Percentiles rank a stretch among this genome's conserved stretches.
Conservation (phyloP, 2,113 vertebrate genomes). For the Hippocampus abdominalis region DNA sequence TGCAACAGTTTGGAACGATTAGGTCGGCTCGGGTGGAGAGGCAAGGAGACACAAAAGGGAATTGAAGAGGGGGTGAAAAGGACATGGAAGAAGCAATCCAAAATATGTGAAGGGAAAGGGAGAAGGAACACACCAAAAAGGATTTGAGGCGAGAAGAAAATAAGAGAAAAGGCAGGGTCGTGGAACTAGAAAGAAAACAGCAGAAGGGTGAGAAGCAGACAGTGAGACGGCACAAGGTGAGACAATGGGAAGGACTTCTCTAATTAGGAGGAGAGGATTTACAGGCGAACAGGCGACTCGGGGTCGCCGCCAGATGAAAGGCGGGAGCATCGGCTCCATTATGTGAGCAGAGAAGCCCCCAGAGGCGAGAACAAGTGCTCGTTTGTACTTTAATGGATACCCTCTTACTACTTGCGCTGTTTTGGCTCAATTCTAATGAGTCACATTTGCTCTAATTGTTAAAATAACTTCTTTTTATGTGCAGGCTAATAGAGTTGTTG, state of each 20-base stretch:
- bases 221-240: conserved; percentile 5
- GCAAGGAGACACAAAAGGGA: conserved; percentile 30
- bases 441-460: conserved; percentile 25
- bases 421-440: conserved; percentile 34
- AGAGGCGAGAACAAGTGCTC: conserved; percentile 16
- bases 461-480: conserved; percentile 28
- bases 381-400: conserved; percentile 11
- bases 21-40: conserved; percentile 15
- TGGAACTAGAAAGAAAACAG: not conserved
- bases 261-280: conserved; percentile 53
- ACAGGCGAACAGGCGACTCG: conserved; percentile 9
- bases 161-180: not conserved
- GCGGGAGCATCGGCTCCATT: conserved; percentile 11
- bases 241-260: conserved; percentile 31
- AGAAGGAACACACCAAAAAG: not conserved
- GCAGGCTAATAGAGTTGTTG: conserved; percentile 16
- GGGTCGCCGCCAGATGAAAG: conserved; percentile 35
- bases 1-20: conserved; percentile 44
- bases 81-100: conserved; percentile 1
- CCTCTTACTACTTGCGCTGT: conserved; percentile 5
- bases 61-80: not conserved
- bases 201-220: not conserved
- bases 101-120: not conserved
- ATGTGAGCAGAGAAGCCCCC: conserved; percentile 14
- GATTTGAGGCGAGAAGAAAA: not conserved